phyloP scores from a whole-genome alignment of 37 sponge, comb jelly and placozoan genomes.

The Lycopodina hypogea region DNA sequence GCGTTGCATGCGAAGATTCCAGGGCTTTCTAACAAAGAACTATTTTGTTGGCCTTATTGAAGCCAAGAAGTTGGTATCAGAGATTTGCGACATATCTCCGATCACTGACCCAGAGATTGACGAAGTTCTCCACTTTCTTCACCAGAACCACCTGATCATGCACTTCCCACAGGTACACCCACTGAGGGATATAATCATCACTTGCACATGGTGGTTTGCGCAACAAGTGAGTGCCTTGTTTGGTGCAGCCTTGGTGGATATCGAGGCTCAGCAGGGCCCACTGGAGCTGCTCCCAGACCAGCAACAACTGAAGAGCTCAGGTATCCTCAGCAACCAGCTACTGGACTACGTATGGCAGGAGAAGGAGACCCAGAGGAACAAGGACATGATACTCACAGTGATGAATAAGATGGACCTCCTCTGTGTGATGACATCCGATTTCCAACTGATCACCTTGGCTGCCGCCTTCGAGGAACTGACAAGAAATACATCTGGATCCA shows the following conservation, averaged over 20 bases:
- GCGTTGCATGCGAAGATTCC: slow-evolving; percentile 44
- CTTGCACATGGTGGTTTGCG: slow-evolving; percentile 53
- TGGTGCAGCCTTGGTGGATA: slow-evolving; percentile 6
- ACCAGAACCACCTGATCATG: slow-evolving; percentile 54
- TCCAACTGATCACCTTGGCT: slow-evolving; percentile 7
- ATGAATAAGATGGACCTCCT: slow-evolving; percentile 74
- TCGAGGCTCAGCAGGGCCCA: neutral
- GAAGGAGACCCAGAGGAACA: neutral
- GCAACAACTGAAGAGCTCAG: slow-evolving; percentile 4
- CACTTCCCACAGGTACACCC: slow-evolving; percentile 37
- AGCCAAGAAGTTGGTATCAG: slow-evolving; percentile 26
- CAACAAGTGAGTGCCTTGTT: slow-evolving; percentile 45
- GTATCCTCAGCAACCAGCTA: slow-evolving; percentile 38
- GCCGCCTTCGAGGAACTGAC: slow-evolving; percentile 8
- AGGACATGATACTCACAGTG: slow-evolving; percentile 31
- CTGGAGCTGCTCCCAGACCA: slow-evolving; percentile 34
- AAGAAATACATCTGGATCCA: neutral
- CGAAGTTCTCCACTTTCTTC: slow-evolving; percentile 47
- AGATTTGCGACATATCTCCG: slow-evolving; percentile 34
- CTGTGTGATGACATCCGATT: slow-evolving; percentile 22
- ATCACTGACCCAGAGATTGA: slow-evolving; percentile 46
- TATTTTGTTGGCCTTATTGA: slow-evolving; percentile 46
- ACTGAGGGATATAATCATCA: slow-evolving; percentile 52
- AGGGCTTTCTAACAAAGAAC: slow-evolving; percentile 11
- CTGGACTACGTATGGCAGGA: slow-evolving; percentile 51